phyloP scores from a whole-genome alignment of 2,113 vertebrate genomes.

The Fulmarus glacialis region DNA sequence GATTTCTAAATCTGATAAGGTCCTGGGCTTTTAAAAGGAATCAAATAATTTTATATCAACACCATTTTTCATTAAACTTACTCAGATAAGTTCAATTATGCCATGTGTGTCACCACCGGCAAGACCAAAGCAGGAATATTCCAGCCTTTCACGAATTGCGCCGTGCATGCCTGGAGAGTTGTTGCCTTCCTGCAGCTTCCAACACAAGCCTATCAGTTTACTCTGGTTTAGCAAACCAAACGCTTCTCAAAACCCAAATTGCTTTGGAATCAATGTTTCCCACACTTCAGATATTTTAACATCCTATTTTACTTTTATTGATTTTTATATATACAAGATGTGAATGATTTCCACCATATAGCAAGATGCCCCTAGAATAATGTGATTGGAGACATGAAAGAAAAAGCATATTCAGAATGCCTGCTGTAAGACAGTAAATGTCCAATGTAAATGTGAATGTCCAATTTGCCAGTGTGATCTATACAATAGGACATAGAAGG shows the following conservation, averaged over 20 bases:
- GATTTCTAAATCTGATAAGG: background rate
- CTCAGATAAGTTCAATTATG: background rate
- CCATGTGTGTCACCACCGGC: background rate
- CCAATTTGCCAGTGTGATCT: background rate
- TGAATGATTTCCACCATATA: background rate
- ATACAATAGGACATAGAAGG: background rate
- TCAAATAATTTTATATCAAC: background rate
- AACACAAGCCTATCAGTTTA: background rate
- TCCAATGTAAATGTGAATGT: background rate
- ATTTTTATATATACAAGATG: background rate
- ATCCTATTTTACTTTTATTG: background rate
- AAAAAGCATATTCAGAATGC: background rate
- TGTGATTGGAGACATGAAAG: background rate
- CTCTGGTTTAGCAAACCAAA: constrained; percentile 21
- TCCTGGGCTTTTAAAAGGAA: background rate
- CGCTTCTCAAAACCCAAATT: background rate
- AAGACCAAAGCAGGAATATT: background rate
- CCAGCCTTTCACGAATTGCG: background rate
- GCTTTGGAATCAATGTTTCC: background rate
- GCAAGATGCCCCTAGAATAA: background rate
- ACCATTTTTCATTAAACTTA: background rate
- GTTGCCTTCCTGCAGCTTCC: background rate
- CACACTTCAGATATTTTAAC: background rate
- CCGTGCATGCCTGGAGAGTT: background rate
- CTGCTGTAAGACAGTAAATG: background rate